These are phyloP conservation scores for Coturnix japonica DNA, from an alignment of 2,113 vertebrate species.

Conservation along the genomic window DNA sequence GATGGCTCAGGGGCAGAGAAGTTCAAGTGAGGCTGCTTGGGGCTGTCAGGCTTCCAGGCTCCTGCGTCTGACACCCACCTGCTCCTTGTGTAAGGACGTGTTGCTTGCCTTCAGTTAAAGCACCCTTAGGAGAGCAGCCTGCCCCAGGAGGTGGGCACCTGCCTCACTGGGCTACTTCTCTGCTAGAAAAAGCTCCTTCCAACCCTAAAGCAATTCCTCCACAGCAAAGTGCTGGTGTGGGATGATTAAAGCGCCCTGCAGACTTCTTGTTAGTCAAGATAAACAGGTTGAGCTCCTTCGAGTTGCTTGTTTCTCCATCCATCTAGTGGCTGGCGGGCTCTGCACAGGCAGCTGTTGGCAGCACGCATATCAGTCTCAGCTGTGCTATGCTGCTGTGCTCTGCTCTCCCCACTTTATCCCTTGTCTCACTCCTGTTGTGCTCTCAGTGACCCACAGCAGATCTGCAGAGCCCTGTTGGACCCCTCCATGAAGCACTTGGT, in stretches of 20 bases:
- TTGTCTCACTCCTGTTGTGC: too few species aligned
- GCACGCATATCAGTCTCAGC: neutral
- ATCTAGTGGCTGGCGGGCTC: neutral
- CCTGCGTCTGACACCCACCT: neutral
- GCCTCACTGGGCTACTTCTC: neutral
- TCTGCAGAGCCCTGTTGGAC: neutral
- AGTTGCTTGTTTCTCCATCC: neutral
- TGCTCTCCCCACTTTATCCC: neutral
- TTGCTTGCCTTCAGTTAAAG: neutral
- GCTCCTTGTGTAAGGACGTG: rapidly evolving
- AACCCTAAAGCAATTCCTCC: neutral
- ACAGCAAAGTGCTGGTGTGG: neutral
- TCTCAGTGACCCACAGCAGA: rapidly evolving
- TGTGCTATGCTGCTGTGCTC: neutral
- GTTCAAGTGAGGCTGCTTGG: neutral
- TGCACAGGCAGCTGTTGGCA: neutral
- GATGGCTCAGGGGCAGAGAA: neutral
- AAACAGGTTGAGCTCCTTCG: neutral
- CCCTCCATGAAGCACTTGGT: neutral
- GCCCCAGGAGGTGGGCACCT: neutral
- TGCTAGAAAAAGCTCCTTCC: neutral
- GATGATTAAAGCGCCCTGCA: neutral
- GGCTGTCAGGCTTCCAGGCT: neutral
- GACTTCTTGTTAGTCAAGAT: neutral
- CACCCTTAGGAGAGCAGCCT: neutral